phyloP scores from a whole-genome alignment of 2,797 vertebrate species.

The Pogonophryne albipinna region DNA sequence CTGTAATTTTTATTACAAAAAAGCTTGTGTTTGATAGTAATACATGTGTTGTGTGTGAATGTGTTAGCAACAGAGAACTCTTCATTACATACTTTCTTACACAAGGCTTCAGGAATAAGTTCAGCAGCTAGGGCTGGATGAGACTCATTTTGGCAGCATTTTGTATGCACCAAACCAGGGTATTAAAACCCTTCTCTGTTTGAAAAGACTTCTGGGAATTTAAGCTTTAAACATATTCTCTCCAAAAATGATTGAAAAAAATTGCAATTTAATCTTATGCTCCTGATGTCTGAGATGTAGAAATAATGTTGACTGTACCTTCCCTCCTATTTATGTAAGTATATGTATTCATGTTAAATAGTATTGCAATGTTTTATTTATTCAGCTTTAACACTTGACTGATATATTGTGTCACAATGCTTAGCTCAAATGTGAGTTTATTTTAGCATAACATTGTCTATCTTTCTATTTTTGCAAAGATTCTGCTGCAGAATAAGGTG shows the following conservation, averaged over 20 bases:
- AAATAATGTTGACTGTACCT: not conserved
- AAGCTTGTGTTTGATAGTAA: conserved; percentile 1
- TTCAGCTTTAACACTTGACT: not conserved
- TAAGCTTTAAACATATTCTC: not conserved
- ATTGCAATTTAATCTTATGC: not conserved
- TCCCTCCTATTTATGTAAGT: not conserved
- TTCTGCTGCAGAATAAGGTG: not conserved
- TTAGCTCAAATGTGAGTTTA: too few relatives aligned
- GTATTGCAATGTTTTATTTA: not conserved
- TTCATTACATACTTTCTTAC: conserved; percentile 30
- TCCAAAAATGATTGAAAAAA: not conserved
- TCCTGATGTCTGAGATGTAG: not conserved
- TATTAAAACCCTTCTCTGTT: not conserved
- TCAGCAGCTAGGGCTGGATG: conserved; percentile 12
- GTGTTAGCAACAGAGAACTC: conserved; percentile 9
- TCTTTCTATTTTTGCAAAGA: not conserved
- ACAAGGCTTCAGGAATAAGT: conserved; percentile 1
- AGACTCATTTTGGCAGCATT: conserved; percentile 23
- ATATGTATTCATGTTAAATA: not conserved
- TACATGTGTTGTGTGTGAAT: conserved; percentile 21
- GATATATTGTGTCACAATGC: not conserved
- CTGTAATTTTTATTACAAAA: not conserved
- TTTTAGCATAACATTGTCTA: not conserved
- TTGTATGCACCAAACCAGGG: conserved; percentile 3
- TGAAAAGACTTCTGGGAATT: not conserved